Evolutionary conservation across 2,113 vertebrate species (phyloP).

Genomic region (Ahaetulla prasina): DNA sequence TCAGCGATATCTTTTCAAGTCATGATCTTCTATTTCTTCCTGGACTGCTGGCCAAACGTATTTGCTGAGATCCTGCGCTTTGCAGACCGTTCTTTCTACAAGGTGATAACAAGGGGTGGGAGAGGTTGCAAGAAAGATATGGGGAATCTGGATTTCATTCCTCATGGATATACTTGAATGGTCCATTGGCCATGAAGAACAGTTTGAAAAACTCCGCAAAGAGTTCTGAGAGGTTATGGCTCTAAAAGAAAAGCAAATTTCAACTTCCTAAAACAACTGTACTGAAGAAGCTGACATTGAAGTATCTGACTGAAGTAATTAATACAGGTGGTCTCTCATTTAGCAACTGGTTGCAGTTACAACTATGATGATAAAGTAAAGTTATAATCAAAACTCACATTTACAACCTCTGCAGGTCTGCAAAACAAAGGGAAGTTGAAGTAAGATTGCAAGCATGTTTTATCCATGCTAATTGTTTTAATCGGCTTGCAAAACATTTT

Average conservation of each 20-base stretch:
- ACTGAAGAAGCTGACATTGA: background rate
- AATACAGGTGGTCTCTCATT: background rate
- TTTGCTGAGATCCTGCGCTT: slow-evolving; percentile 84
- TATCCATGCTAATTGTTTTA: background rate
- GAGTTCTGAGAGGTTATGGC: background rate
- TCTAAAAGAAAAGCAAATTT: background rate
- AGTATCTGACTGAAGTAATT: background rate
- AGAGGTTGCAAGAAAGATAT: background rate
- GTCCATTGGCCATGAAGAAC: background rate
- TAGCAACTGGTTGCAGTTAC: background rate
- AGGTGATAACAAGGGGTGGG: slow-evolving; percentile 57
- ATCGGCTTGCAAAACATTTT: background rate
- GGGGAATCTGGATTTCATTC: background rate
- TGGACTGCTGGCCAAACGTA: slow-evolving; percentile 74
- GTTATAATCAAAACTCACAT: background rate
- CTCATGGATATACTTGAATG: background rate
- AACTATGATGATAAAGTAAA: background rate
- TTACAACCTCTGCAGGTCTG: background rate
- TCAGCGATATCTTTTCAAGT: slow-evolving; percentile 72
- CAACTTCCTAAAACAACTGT: background rate
- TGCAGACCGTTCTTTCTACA: slow-evolving; percentile 82
- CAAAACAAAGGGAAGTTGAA: background rate
- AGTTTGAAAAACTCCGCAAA: background rate
- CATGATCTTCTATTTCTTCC: slow-evolving; percentile 72
- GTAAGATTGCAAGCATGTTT: background rate